These are phyloP conservation scores for Anabacerthia variegaticeps DNA, from an alignment of 2,797 vertebrate genomes.

Conservation along the genomic window DNA sequence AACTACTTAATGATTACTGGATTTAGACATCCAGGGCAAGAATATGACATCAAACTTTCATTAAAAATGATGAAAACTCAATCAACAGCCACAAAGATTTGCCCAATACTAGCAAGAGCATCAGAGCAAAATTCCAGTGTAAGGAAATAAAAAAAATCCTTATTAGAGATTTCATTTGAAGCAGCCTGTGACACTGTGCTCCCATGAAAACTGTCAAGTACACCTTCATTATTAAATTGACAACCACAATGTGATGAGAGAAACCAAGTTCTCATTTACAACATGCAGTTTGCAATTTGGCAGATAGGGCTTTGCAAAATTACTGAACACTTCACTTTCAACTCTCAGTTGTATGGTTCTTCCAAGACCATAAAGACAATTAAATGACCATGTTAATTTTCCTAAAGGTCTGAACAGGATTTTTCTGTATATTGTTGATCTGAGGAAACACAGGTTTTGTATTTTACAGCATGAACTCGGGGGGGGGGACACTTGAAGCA, in stretches of 20 bases:
- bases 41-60: not conserved
- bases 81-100: not conserved
- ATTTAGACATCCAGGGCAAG: not conserved
- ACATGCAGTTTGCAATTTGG: not conserved
- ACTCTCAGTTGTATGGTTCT: not conserved
- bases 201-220: not conserved
- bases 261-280: not conserved
- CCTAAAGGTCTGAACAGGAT: not conserved
- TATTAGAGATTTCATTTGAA: not conserved
- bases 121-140: not conserved
- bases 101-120: not conserved
- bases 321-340: not conserved
- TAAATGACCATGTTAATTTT: not conserved
- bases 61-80: not conserved
- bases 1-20: not conserved
- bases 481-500: not conserved
- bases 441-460: not conserved
- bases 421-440: not conserved
- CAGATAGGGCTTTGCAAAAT: not conserved
- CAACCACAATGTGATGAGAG: not conserved
- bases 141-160: not conserved
- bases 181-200: not conserved
- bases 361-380: not conserved
- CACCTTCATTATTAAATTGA: not conserved
- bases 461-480: not conserved